Conservation (phyloP, 2,888 invertebrate species). For the Drosophila yooni region DNA sequence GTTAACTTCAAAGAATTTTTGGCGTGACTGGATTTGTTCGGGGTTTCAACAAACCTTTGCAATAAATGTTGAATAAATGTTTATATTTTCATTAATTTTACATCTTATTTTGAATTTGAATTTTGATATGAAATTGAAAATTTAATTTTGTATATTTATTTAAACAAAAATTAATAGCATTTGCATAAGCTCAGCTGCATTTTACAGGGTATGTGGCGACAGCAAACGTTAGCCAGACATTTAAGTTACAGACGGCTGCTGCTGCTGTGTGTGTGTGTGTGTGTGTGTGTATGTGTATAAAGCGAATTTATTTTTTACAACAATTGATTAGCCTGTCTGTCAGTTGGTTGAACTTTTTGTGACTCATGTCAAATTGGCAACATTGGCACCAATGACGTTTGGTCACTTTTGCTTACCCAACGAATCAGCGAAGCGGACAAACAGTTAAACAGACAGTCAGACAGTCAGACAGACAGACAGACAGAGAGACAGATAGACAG, state of each 20-base stretch:
- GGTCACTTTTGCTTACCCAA: conserved; percentile 18
- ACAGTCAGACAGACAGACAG: not conserved
- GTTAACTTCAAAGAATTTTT: no score
- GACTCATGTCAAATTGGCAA: conserved; percentile 30
- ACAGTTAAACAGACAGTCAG: not conserved
- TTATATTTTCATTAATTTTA: fast-evolving
- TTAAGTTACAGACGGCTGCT: conserved; percentile 13
- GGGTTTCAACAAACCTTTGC: not conserved
- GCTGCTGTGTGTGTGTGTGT: conserved; percentile 7
- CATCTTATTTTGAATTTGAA: fast-evolving
- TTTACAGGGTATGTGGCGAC: conserved; percentile 8
- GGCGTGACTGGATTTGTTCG: not conserved
- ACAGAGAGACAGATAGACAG: not conserved
- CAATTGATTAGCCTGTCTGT: conserved; percentile 64
- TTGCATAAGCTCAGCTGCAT: not conserved
- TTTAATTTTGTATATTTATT: not conserved
- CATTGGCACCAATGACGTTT: conserved; percentile 17
- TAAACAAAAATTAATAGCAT: not conserved
- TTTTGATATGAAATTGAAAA: not conserved
- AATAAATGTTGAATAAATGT: not conserved
- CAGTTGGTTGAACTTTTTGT: conserved; percentile 37
- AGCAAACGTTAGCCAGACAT: conserved; percentile 24
- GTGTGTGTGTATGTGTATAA: not conserved
- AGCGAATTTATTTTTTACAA: conserved; percentile 43
- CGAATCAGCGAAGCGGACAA: conserved; percentile 2